A percentile compares a stretch with the other conserved stretches of the same genome.
phyloP scores from a whole-genome alignment of 2,888 invertebrate species.

The Periphyllus acericola region DNA sequence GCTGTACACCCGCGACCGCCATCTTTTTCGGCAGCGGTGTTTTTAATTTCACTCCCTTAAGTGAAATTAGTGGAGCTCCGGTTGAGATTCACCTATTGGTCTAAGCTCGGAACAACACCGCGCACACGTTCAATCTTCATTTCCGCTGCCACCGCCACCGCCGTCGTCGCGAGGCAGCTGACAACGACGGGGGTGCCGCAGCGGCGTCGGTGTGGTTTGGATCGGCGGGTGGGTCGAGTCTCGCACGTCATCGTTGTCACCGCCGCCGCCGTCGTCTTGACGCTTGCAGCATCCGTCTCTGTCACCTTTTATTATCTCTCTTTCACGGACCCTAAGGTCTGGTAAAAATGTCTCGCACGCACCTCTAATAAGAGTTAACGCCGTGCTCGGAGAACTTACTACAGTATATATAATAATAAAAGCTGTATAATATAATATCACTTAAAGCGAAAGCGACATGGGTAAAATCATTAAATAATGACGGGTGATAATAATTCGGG shows the following conservation, averaged over 20 bases:
- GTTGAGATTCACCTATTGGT: constrained; percentile 35
- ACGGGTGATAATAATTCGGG: no score
- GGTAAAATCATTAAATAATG: no score
- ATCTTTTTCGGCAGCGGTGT: constrained; percentile 41
- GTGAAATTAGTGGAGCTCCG: constrained; percentile 56
- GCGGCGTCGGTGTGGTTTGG: neutral
- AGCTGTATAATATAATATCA: neutral
- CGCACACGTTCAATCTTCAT: constrained; percentile 56
- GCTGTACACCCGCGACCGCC: neutral
- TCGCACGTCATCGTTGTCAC: neutral
- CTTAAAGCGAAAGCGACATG: constrained; percentile 17
- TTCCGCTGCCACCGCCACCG: neutral
- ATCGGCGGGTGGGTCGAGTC: no score
- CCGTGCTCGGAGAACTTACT: neutral
- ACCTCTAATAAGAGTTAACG: constrained; percentile 12
- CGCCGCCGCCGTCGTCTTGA: neutral
- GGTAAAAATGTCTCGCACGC: constrained; percentile 32
- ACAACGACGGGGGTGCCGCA: neutral
- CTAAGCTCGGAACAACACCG: neutral
- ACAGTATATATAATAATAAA: neutral
- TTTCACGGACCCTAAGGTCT: neutral
- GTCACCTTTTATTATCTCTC: constrained; percentile 50
- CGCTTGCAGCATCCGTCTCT: constrained; percentile 36
- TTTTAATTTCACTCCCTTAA: constrained; percentile 56
- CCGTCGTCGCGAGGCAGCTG: neutral